Conservation (phyloP, 2,888 invertebrate species). For the Chalcosyrphus nemorum region DNA sequence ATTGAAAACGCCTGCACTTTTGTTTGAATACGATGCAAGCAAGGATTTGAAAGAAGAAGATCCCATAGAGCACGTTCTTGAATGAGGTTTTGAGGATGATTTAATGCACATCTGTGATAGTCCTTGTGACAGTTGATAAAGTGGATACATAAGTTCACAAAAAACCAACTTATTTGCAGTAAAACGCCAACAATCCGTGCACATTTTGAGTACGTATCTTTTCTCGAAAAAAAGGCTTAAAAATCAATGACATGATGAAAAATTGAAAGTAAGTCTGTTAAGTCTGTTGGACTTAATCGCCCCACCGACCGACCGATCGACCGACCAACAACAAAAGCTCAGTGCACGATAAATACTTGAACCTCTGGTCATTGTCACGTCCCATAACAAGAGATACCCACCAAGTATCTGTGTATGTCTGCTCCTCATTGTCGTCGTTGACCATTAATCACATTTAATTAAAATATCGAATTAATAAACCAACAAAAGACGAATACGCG, state of each 20-base stretch:
- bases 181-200: background rate
- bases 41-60: too few relatives aligned
- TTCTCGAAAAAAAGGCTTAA: background rate
- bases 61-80: conserved; percentile 5
- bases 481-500: conserved; percentile 40
- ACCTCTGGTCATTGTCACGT: conserved; percentile 51
- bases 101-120: too few relatives aligned
- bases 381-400: conserved; percentile 22
- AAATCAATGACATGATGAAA: conserved; percentile 20
- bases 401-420: too few relatives aligned
- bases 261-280: conserved; percentile 36
- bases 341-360: conserved; percentile 52
- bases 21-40: conserved; percentile 1
- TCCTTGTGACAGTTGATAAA: too few relatives aligned
- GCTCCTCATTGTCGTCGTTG: too few relatives aligned
- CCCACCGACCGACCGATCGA: too few relatives aligned
- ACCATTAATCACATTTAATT: conserved; percentile 67
- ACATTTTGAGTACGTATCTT: too few relatives aligned
- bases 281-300: conserved; percentile 35
- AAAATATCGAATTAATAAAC: conserved; percentile 68
- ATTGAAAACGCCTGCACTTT: conserved; percentile 18
- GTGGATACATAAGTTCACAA: too few relatives aligned
- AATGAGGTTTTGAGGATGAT: background rate
- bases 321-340: conserved; percentile 50
- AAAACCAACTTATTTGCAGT: background rate